Evolutionary conservation across 2,888 invertebrate genomes (phyloP).

Genomic region (Morinoia aosen): DNA sequence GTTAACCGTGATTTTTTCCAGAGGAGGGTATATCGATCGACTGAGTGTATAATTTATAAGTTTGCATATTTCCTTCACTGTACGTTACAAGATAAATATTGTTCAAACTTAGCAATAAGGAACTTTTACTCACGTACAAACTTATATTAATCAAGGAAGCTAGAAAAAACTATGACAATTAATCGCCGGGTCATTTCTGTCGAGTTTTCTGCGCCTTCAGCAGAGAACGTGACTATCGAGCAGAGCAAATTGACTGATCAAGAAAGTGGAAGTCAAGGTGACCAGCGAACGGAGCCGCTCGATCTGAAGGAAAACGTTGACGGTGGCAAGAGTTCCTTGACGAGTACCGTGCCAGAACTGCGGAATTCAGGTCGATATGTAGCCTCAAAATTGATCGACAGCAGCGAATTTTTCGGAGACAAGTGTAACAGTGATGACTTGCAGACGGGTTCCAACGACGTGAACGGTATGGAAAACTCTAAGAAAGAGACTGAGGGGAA

Average conservation of each 20-base stretch:
- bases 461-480: neutral
- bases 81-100: neutral
- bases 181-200: constrained; percentile 3
- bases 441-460: neutral
- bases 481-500: neutral
- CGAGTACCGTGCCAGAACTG: neutral
- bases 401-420: neutral
- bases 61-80: neutral
- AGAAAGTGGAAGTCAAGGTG: constrained; percentile 1
- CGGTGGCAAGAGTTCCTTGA: neutral
- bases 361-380: neutral
- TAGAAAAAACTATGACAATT: neutral
- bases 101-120: neutral
- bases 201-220: neutral
- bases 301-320: neutral
- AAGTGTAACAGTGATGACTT: neutral
- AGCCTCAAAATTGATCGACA: neutral
- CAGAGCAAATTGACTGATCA: neutral
- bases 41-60: neutral
- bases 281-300: neutral
- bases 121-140: neutral
- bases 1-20: neutral
- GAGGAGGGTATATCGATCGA: neutral
- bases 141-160: neutral
- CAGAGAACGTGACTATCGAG: neutral